Percentiles rank a stretch among this genome's conserved stretches.
Conservation (phyloP, 2,113 vertebrate species). For the Heptranchias perlo region DNA sequence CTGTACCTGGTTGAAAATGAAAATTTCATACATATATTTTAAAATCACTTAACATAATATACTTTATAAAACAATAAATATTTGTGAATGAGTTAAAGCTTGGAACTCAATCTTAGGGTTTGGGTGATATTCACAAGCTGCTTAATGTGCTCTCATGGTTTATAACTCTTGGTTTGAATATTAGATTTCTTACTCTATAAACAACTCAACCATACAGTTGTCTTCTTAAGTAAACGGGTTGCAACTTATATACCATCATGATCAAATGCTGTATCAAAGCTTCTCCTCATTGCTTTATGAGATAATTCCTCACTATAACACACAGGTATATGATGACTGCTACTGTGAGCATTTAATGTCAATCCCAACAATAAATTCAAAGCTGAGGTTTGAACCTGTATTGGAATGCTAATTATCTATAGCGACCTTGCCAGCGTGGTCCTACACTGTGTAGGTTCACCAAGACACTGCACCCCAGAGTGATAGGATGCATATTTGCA, state of each 20-base stretch:
- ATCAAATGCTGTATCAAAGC: background rate
- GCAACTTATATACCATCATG: background rate
- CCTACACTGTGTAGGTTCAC: background rate
- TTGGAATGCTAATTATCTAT: background rate
- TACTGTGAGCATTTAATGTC: background rate
- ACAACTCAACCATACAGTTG: background rate
- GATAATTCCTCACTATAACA: background rate
- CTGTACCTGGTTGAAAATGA: background rate
- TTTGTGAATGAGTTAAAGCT: background rate
- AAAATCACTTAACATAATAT: background rate
- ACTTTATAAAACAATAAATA: background rate
- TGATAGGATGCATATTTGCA: background rate
- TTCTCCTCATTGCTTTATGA: background rate
- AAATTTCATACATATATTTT: background rate
- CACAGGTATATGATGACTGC: background rate
- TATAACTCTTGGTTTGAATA: background rate
- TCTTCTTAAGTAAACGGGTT: background rate
- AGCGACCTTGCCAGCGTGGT: background rate
- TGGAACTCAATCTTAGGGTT: background rate
- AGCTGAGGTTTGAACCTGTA: background rate
- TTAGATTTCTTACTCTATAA: background rate
- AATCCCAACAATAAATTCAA: background rate
- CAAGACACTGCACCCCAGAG: background rate
- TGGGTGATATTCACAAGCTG: background rate
- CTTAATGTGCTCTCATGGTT: background rate